Base-by-base conservation (phyloP, 2,888 invertebrate genomes). In the Melieria crassipennis region DNA sequence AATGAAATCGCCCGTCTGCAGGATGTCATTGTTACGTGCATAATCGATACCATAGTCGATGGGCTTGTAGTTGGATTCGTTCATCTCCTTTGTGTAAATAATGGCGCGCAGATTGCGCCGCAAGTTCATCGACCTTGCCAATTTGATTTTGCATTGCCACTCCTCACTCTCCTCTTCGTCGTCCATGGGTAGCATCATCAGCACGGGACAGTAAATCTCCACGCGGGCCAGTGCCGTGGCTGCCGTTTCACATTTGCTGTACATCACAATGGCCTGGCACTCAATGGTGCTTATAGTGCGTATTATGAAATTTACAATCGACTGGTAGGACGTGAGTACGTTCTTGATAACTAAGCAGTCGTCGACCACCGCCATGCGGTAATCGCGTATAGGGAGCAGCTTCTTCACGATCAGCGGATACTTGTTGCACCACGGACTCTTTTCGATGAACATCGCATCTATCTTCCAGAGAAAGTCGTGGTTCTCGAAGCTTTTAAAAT, bases 171-270 rank as follows among this genome's bases (percentile, higher is more conserved):
- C 70, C 3, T 71, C 47, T 0, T 78, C 77, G 30, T 81, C 77
- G 7, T 76, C 75, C 1, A 84, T 46, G 0, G 83, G 79, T 70
- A 85, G 63, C 77, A 85, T 77, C 48, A 84, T 76, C 64, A 83
- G 82, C 1, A 87, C 86, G 0, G 87, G 87, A 67, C 87, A 87
- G 55, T 87, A 85, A n/a, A 87, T 84, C 69, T 84, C 81, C 0
- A 77, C 71, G 1, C 82, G 78, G 0, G 83, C 80, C 65, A 86
- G 74, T 0, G 84, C 83, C 1, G 80, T 73, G 11, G 84, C 81
- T 1, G 83, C 82, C 1, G 77, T 76, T 65, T 81, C 79, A 56
- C 85, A 84, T 46, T 77, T 78, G 4, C 81, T 78, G 43, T 77
- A 78, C 3, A 85, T 73, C 13, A 86, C 80, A 16, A 86, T 82